Percentiles rank a stretch among this genome's conserved stretches.
Conservation (phyloP, 2,113 vertebrate species). For the Calidris pygmaea region DNA sequence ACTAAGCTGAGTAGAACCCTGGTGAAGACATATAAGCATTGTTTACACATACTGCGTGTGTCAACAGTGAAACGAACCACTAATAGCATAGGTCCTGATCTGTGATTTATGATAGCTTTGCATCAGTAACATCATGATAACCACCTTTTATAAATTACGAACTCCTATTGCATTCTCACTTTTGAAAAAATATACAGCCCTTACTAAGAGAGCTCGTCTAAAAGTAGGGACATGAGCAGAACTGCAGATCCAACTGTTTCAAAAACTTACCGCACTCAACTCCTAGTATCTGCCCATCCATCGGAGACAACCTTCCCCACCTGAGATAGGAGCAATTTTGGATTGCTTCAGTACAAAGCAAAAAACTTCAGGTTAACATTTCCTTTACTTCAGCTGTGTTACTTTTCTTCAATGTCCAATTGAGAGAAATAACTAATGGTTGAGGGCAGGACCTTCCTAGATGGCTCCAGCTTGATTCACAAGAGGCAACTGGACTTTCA, state of each 20-base stretch:
- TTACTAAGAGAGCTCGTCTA: not conserved
- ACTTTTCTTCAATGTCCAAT: not conserved
- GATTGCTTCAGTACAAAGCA: not conserved
- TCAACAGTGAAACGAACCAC: not conserved
- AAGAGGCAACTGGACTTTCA: not conserved
- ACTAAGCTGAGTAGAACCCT: not conserved
- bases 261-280: not conserved
- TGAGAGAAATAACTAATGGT: not conserved
- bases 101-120: not conserved
- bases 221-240: not conserved
- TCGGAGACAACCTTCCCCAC: not conserved
- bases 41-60: not conserved
- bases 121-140: not conserved
- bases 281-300: not conserved
- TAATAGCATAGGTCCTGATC: not conserved
- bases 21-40: not conserved
- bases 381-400: not conserved
- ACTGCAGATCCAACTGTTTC: not conserved
- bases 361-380: not conserved
- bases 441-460: not conserved
- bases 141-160: not conserved
- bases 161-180: not conserved
- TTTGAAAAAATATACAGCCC: not conserved
- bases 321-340: not conserved
- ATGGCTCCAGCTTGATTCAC: not conserved